phyloP scores from a whole-genome alignment of 2,113 vertebrate species.

The Actenoides hombroni region DNA sequence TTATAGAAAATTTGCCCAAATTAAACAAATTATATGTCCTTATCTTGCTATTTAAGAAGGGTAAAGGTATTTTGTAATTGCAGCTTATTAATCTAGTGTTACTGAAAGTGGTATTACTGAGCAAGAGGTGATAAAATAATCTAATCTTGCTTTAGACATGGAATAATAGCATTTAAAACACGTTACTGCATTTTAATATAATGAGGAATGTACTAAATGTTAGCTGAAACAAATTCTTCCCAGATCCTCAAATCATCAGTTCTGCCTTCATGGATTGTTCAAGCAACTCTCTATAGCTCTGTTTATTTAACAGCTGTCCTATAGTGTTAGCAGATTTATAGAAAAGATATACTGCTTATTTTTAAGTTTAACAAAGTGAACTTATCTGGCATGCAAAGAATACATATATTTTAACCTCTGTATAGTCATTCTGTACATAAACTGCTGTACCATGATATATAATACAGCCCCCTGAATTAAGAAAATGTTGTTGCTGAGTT shows the following conservation, averaged over 20 bases:
- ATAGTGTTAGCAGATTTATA: slow-evolving; percentile 76
- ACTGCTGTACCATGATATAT: neutral
- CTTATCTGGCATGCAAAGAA: slow-evolving; percentile 41
- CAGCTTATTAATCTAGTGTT: slow-evolving; percentile 48
- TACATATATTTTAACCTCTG: slow-evolving; percentile 44
- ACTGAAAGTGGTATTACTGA: slow-evolving; percentile 51
- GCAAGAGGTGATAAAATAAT: slow-evolving; percentile 52
- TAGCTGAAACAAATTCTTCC: slow-evolving; percentile 69
- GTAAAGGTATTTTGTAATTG: slow-evolving; percentile 14
- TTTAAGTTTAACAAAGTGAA: slow-evolving; percentile 70
- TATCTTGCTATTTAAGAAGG: slow-evolving; percentile 39
- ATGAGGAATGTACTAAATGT: slow-evolving; percentile 51
- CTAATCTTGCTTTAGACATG: slow-evolving; percentile 47
- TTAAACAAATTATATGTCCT: slow-evolving; percentile 3
- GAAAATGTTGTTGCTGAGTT: neutral
- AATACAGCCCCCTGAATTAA: neutral
- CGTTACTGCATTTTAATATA: slow-evolving; percentile 49
- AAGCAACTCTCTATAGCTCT: slow-evolving; percentile 52
- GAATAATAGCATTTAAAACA: slow-evolving; percentile 52
- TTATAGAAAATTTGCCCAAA: slow-evolving; percentile 59
- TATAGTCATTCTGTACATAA: slow-evolving; percentile 9
- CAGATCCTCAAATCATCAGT: slow-evolving; percentile 40
- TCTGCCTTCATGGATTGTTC: slow-evolving; percentile 23
- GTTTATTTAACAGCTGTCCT: slow-evolving; percentile 71
- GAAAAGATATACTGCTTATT: slow-evolving; percentile 74